phyloP scores from a whole-genome alignment of 2,888 invertebrate genomes.

The Cordilura impudica region DNA sequence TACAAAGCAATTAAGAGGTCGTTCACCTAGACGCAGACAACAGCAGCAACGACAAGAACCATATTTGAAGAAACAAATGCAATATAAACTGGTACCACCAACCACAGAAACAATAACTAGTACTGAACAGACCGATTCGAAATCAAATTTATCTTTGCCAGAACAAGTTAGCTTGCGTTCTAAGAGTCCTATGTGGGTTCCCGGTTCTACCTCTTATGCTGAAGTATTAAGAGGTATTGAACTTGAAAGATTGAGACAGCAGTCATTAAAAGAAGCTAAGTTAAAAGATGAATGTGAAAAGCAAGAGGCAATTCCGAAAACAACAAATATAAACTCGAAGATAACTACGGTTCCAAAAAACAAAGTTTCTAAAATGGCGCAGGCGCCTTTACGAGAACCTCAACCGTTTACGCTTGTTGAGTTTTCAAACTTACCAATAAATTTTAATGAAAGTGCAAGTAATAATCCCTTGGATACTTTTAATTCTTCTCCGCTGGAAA shows the following conservation, averaged over 20 bases:
- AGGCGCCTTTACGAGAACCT: slow-evolving; percentile 56
- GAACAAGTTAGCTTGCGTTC: slow-evolving; percentile 79
- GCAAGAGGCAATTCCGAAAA: not conserved
- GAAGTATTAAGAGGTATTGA: slow-evolving; percentile 85
- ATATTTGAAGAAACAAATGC: not conserved
- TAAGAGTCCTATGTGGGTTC: slow-evolving; percentile 86
- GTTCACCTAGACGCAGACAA: slow-evolving; percentile 71
- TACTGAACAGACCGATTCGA: not conserved
- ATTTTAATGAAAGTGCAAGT: not conserved
- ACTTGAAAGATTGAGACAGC: slow-evolving; percentile 69
- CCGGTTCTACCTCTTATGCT: slow-evolving; percentile 87
- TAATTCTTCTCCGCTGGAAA: not conserved
- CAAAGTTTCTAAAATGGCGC: slow-evolving; percentile 55
- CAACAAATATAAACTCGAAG: slow-evolving; percentile 16
- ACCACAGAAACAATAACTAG: not conserved
- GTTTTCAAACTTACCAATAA: not conserved
- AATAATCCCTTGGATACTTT: not conserved
- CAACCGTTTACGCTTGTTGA: slow-evolving; percentile 5
- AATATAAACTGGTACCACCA: not conserved
- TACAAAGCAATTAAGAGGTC: slow-evolving; percentile 69
- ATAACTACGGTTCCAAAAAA: slow-evolving; percentile 3
- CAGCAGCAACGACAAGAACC: slow-evolving; percentile 34
- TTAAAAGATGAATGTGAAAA: not conserved
- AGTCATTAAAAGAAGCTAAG: slow-evolving; percentile 51
- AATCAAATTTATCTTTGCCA: slow-evolving; percentile 66